A percentile compares a stretch with the other conserved stretches of the same genome.
These are phyloP conservation scores for Podarcis muralis DNA, from an alignment of 2,113 vertebrate genomes.

Conservation along the genomic window DNA sequence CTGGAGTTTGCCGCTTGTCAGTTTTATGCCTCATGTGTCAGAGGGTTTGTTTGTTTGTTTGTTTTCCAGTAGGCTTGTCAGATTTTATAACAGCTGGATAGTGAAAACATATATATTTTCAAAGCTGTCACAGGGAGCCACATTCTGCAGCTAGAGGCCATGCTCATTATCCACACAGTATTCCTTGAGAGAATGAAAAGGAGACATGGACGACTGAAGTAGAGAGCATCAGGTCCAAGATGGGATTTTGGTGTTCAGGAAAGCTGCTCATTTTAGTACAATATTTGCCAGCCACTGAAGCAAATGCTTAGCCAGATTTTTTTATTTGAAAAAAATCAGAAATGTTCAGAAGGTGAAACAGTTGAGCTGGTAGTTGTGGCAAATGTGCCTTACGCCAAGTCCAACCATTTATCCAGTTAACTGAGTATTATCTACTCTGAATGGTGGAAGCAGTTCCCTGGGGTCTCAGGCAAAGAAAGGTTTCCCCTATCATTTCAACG, in stretches of 20 bases:
- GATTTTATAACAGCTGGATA: neutral
- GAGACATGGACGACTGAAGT: neutral
- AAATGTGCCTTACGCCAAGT: neutral
- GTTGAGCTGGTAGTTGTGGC: neutral
- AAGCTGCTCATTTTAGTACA: neutral
- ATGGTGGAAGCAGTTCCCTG: neutral
- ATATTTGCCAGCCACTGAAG: neutral
- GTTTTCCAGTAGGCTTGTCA: conserved; percentile 32
- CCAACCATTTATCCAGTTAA: neutral
- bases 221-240: neutral
- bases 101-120: neutral
- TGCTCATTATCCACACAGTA: neutral
- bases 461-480: neutral
- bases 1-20: neutral
- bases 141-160: neutral
- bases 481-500: neutral
- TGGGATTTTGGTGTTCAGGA: neutral
- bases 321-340: neutral
- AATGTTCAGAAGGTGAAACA: neutral
- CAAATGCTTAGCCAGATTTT: neutral
- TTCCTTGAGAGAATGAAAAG: neutral
- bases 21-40: conserved; percentile 28
- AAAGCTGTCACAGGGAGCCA: neutral
- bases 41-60: conserved; percentile 43
- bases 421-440: neutral